Evolutionary conservation across 2,797 vertebrate species (phyloP).

Genomic region (Enteromius afrohamiltoni): DNA sequence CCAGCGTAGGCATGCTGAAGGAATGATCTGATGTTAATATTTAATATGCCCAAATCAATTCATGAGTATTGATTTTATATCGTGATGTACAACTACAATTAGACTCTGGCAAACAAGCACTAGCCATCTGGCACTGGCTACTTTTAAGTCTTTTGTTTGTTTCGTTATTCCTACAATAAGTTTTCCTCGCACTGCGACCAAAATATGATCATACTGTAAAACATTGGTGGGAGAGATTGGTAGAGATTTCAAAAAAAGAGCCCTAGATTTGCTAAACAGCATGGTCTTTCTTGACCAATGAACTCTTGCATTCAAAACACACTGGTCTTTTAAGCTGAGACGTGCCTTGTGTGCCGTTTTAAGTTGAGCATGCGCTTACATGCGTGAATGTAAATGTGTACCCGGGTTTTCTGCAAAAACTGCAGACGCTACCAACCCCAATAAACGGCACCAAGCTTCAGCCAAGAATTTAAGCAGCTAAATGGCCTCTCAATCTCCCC

Average conservation of each 20-base stretch:
- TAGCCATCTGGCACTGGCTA: not conserved
- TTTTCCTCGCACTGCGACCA: not conserved
- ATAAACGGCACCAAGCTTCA: not conserved
- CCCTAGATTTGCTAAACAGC: not conserved
- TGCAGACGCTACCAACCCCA: not conserved
- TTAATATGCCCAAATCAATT: not conserved
- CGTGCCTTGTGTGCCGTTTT: slow-evolving; percentile 1
- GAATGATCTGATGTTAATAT: not conserved
- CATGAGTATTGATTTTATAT: slow-evolving; percentile 12
- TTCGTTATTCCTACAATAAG: not conserved
- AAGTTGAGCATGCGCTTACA: not conserved
- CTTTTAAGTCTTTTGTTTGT: not conserved
- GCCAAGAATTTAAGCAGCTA: slow-evolving; percentile 30
- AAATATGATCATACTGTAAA: not conserved
- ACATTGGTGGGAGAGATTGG: not conserved
- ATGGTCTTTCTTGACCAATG: not conserved
- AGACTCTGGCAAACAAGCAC: slow-evolving; percentile 3
- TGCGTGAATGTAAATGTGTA: slow-evolving; percentile 14
- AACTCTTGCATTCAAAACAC: not conserved
- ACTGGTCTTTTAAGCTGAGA: not conserved
- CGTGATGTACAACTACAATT: not conserved
- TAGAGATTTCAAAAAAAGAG: not conserved
- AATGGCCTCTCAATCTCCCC: slow-evolving; percentile 13
- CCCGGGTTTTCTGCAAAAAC: not conserved
- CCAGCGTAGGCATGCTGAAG: not conserved